A percentile compares a stretch with the other conserved stretches of the same genome.
phyloP scores from a whole-genome alignment of 2,797 vertebrate species.

The Eulemur rubriventer region DNA sequence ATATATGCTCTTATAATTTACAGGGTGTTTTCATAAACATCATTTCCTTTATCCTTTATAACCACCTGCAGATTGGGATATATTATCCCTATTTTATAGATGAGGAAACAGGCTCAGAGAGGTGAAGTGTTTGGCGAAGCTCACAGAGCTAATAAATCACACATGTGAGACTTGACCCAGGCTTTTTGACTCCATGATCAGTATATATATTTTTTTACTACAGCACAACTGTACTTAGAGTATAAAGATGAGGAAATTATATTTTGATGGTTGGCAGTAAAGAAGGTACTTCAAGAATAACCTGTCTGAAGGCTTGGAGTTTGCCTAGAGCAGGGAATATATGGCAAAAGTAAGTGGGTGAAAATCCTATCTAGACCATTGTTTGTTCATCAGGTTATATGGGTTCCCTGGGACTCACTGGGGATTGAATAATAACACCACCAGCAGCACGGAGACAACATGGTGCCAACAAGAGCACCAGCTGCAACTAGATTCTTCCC shows the following conservation, averaged over 20 bases:
- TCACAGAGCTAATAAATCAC: constrained; percentile 33
- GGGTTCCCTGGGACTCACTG: neutral
- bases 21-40: constrained; percentile 4
- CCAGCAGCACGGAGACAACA: neutral
- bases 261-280: neutral
- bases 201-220: neutral
- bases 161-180: neutral
- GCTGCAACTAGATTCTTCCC: neutral
- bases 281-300: constrained; percentile 46
- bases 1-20: neutral
- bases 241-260: neutral
- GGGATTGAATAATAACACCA: neutral
- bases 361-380: neutral
- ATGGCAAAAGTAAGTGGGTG: neutral
- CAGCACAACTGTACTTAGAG: neutral
- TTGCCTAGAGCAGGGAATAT: neutral
- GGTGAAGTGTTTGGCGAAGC: neutral
- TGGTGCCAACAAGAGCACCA: no score
- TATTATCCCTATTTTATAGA: constrained; percentile 49
- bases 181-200: neutral
- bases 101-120: neutral
- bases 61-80: neutral
- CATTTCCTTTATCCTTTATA: constrained; percentile 46
- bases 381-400: neutral
- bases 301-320: neutral